Conservation (phyloP, 2,797 vertebrate species). For the Phataginus tetradactyla region DNA sequence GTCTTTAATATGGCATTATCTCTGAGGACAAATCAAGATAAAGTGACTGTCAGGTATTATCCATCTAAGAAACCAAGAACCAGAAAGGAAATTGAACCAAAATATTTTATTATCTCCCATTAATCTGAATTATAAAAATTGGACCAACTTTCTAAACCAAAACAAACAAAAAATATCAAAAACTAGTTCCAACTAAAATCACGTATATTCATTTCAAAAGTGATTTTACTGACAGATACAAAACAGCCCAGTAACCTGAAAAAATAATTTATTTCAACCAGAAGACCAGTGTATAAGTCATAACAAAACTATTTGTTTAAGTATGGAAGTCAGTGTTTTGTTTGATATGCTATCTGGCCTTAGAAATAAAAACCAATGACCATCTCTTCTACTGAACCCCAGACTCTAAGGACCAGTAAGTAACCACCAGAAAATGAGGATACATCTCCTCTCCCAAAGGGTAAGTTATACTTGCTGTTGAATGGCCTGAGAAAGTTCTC, state of each 20-base stretch:
- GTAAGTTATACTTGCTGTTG: not conserved
- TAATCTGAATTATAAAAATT: slow-evolving; percentile 20
- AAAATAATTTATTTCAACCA: not conserved
- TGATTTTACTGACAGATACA: not conserved
- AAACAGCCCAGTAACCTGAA: not conserved
- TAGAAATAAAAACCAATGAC: not conserved
- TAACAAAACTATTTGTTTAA: not conserved
- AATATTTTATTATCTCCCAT: not conserved
- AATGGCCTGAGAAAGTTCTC: not conserved
- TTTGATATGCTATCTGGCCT: not conserved
- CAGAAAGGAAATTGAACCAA: not conserved
- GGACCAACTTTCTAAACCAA: not conserved
- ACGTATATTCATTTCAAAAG: not conserved
- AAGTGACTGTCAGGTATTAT: not conserved
- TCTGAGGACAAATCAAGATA: not conserved
- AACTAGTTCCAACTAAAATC: not conserved
- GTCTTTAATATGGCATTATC: not conserved
- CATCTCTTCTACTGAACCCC: not conserved
- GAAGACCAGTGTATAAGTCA: not conserved
- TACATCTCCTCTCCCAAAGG: not conserved
- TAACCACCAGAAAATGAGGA: not conserved
- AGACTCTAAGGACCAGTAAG: not conserved
- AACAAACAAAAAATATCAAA: not conserved
- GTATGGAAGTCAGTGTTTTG: not conserved
- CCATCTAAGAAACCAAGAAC: not conserved